Conservation (phyloP, 2,797 vertebrate genomes). For the Selene dorsalis region DNA sequence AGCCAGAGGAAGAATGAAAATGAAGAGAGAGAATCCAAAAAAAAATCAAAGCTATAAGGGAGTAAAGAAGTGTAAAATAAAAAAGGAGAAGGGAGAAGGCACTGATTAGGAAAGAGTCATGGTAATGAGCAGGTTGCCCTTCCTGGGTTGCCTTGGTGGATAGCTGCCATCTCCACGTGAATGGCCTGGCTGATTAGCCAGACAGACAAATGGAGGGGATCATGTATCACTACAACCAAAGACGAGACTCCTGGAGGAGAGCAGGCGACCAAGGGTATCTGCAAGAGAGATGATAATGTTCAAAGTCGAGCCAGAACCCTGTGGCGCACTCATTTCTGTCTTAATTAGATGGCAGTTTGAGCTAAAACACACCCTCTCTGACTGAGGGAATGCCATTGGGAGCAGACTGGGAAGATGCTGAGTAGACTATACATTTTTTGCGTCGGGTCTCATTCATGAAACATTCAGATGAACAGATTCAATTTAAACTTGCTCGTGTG, state of each 20-base stretch:
- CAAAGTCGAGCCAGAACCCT: slow-evolving; percentile 56
- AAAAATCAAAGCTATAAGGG: slow-evolving; percentile 1
- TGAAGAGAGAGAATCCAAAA: slow-evolving; percentile 50
- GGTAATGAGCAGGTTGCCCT: slow-evolving; percentile 70
- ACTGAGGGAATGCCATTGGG: slow-evolving; percentile 48
- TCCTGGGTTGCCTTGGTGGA: slow-evolving; percentile 63
- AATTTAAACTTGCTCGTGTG: not conserved
- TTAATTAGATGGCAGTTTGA: slow-evolving; percentile 70
- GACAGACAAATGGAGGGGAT: slow-evolving; percentile 70
- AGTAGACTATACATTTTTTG: slow-evolving; percentile 5
- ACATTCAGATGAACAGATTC: slow-evolving; percentile 10
- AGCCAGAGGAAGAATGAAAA: slow-evolving; percentile 64
- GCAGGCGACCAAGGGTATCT: slow-evolving; percentile 52
- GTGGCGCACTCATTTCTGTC: slow-evolving; percentile 55
- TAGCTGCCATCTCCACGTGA: slow-evolving; percentile 63
- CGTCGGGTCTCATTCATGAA: slow-evolving; percentile 18
- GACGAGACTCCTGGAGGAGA: slow-evolving; percentile 44
- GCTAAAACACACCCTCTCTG: slow-evolving; percentile 42
- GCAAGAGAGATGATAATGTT: slow-evolving; percentile 67
- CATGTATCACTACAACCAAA: slow-evolving; percentile 48
- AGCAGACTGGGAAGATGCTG: slow-evolving; percentile 42
- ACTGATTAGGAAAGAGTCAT: slow-evolving; percentile 64
- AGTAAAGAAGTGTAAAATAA: slow-evolving; percentile 40
- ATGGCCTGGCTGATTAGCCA: slow-evolving; percentile 72
- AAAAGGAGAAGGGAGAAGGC: slow-evolving; percentile 38